Evolutionary conservation across 2,797 vertebrate species (phyloP).

Genomic region (Poecilia gillii): DNA sequence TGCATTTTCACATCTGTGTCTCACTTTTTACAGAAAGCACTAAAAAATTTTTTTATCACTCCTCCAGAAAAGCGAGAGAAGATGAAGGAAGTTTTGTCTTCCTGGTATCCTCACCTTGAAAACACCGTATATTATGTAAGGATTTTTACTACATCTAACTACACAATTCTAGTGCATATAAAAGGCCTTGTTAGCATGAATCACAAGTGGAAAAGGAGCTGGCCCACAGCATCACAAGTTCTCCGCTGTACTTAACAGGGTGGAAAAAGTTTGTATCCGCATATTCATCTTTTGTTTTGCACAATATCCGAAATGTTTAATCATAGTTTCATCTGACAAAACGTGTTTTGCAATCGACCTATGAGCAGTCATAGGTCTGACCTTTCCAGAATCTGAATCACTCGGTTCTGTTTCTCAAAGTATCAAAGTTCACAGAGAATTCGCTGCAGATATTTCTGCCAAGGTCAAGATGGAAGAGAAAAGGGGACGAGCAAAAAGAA

Average conservation of each 20-base stretch:
- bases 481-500: background rate
- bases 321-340: background rate
- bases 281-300: background rate
- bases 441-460: background rate
- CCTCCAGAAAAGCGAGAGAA: conserved; percentile 2
- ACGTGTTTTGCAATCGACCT: background rate
- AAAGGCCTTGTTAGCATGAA: background rate
- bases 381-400: background rate
- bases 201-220: background rate
- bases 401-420: background rate
- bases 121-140: background rate
- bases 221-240: background rate
- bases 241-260: background rate
- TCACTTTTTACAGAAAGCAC: background rate
- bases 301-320: background rate
- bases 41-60: background rate
- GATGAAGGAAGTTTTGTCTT: conserved; percentile 6
- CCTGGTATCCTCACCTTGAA: background rate
- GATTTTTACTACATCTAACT: background rate
- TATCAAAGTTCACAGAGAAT: background rate
- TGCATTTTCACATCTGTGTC: conserved; percentile 8
- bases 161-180: too few relatives aligned
- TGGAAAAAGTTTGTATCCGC: background rate
- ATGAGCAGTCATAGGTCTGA: background rate
- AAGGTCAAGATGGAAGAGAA: background rate